A percentile compares a stretch with the other conserved stretches of the same genome.
Conservation (phyloP, 1,140 invertebrate genomes). For the Drosophila quadrilineata region DNA sequence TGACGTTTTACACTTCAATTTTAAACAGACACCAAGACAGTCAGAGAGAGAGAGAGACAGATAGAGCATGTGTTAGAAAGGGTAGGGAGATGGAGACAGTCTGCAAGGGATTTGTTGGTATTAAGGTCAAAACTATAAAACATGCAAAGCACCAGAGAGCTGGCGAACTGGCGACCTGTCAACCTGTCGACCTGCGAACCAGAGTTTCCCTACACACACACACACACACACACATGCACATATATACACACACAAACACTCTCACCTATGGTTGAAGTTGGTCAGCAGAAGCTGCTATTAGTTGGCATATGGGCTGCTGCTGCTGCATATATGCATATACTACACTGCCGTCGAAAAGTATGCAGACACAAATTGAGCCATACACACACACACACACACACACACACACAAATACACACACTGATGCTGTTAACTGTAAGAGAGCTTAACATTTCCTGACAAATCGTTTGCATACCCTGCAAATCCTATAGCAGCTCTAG, state of each 20-base stretch:
- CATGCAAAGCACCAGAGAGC: constrained; percentile 59
- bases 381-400: not conserved
- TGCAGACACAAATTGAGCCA: constrained; percentile 8
- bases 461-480: not conserved
- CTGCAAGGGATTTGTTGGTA: constrained; percentile 45
- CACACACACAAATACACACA: not conserved
- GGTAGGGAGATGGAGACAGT: no score
- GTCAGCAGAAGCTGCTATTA: constrained; percentile 45
- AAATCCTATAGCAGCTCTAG: not conserved
- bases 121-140: constrained; percentile 76
- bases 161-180: constrained; percentile 14
- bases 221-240: not conserved
- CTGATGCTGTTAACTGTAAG: no score
- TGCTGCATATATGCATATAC: no score
- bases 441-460: not conserved
- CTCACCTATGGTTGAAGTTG: no score
- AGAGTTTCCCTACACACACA: constrained; percentile 3
- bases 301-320: constrained; percentile 36
- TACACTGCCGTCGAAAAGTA: constrained; percentile 25
- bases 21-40: no score
- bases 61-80: no score
- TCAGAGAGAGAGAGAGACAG: no score
- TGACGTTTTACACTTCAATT: no score
- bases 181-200: constrained; percentile 15
- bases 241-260: not conserved